These are phyloP conservation scores for Drosophila guanche DNA, from an alignment of 1,140 invertebrate genomes.

Conservation along the genomic window DNA sequence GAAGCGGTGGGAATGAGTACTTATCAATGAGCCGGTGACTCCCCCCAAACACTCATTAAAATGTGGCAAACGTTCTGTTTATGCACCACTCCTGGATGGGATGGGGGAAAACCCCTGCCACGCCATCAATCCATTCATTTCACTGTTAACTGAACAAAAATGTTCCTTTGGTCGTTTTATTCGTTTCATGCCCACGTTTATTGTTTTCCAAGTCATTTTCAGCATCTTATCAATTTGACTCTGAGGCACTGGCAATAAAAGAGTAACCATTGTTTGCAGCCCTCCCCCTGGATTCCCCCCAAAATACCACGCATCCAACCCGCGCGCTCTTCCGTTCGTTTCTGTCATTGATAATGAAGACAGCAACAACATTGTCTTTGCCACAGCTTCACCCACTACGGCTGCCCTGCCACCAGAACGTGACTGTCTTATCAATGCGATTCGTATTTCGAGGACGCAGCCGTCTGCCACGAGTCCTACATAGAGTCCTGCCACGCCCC, in stretches of 20 bases:
- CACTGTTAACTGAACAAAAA: conserved; percentile 45
- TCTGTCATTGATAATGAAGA: conserved; percentile 78
- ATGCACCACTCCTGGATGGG: conserved; percentile 37
- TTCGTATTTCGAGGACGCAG: conserved; percentile 44
- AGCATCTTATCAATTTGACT: conserved; percentile 81
- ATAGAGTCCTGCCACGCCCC: conserved; percentile 18
- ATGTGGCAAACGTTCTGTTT: conserved; percentile 75
- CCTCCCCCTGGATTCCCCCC: neutral
- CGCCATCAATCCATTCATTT: conserved; percentile 39
- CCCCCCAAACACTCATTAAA: conserved; percentile 61
- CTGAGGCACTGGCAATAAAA: conserved; percentile 74
- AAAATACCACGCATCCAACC: no score
- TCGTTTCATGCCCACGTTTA: conserved; percentile 78
- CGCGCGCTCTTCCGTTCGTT: conserved; percentile 33
- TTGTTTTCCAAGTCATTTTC: conserved; percentile 78
- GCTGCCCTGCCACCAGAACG: conserved; percentile 40
- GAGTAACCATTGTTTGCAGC: conserved; percentile 72
- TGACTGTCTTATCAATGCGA: conserved; percentile 80
- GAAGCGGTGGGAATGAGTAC: neutral
- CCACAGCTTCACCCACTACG: neutral
- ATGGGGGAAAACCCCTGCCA: neutral
- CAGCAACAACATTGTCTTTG: conserved; percentile 71
- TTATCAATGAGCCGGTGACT: conserved; percentile 3
- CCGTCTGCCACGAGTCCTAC: conserved; percentile 5
- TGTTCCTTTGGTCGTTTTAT: conserved; percentile 34